Evolutionary conservation across 1,140 invertebrate species (phyloP).

Genomic region (Philopotamus ludificatus): DNA sequence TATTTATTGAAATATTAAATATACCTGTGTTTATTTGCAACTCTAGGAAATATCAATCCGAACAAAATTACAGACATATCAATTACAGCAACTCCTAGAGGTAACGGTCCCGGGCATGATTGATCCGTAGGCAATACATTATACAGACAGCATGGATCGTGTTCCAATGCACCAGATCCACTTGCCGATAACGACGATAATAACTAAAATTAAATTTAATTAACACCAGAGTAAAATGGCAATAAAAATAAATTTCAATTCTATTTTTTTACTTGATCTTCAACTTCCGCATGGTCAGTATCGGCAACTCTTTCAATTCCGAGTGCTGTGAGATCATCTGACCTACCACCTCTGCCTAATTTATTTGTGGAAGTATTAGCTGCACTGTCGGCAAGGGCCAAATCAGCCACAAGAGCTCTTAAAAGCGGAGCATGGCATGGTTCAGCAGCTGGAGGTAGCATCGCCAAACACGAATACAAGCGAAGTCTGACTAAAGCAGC

Average conservation of each 20-base stretch:
- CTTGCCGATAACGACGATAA: constrained; percentile 64
- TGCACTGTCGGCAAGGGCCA: constrained; percentile 92
- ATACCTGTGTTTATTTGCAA: constrained; percentile 86
- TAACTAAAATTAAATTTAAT: constrained; percentile 42
- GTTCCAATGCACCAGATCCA: constrained; percentile 92
- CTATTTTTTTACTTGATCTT: constrained; percentile 82
- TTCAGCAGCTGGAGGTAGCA: constrained; percentile 81
- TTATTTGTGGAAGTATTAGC: constrained; percentile 84
- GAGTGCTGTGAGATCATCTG: constrained; percentile 34
- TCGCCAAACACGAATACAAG: constrained; percentile 79
- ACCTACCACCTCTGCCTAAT: constrained; percentile 26
- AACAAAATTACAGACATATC: constrained; percentile 92
- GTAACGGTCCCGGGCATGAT: constrained; percentile 72
- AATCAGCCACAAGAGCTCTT: constrained; percentile 94
- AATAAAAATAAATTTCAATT: not conserved
- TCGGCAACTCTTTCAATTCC: constrained; percentile 72
- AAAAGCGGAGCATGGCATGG: constrained; percentile 82
- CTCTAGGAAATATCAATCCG: constrained; percentile 89
- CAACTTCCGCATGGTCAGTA: constrained; percentile 94
- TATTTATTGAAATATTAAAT: not conserved
- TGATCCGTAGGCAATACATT: constrained; percentile 62
- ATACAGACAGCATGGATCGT: constrained; percentile 91
- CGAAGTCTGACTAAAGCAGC: constrained; percentile 89
- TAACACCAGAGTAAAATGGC: not conserved
- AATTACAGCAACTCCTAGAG: constrained; percentile 94